A percentile compares a stretch with the other conserved stretches of the same genome.
These are phyloP conservation scores for Hucho hucho DNA, from an alignment of 2,113 vertebrate species.

Conservation along the genomic window DNA sequence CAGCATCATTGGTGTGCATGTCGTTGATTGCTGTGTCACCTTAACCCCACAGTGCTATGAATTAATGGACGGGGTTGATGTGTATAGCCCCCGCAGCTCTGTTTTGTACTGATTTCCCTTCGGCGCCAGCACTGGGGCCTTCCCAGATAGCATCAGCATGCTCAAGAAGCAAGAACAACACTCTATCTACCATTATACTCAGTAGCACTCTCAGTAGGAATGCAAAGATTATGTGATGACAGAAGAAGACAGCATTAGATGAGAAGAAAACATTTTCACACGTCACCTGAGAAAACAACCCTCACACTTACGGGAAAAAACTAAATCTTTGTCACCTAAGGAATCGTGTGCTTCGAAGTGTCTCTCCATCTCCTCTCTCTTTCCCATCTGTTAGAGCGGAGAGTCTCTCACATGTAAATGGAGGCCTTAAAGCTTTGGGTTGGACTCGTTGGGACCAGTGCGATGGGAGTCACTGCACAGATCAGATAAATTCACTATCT, in stretches of 20 bases:
- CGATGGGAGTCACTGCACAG: not conserved
- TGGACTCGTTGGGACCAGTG: not conserved
- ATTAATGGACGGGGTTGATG: slow-evolving; percentile 30
- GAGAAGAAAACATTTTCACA: not conserved
- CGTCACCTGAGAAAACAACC: no score
- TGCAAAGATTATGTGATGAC: slow-evolving; percentile 1
- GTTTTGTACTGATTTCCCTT: slow-evolving; percentile 39
- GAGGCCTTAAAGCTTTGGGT: not conserved
- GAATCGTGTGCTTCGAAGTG: not conserved
- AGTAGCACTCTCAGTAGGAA: slow-evolving; percentile 20
- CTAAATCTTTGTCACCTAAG: no score
- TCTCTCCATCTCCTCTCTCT: not conserved
- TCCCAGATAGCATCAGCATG: slow-evolving; percentile 40
- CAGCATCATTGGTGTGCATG: slow-evolving; percentile 33
- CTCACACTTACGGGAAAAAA: no score
- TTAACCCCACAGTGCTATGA: slow-evolving; percentile 36
- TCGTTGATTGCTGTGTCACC: slow-evolving; percentile 14
- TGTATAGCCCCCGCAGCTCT: slow-evolving; percentile 17
- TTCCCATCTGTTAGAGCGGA: not conserved
- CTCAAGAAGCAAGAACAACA: slow-evolving; percentile 42
- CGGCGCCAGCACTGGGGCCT: slow-evolving; percentile 14
- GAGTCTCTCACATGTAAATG: not conserved
- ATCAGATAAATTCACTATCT: not conserved
- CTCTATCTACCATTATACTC: slow-evolving; percentile 24
- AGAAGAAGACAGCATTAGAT: not conserved